Percentiles rank a stretch among this genome's conserved stretches.
phyloP scores from a whole-genome alignment of 2,113 vertebrate genomes.

The Donacobius atricapilla region DNA sequence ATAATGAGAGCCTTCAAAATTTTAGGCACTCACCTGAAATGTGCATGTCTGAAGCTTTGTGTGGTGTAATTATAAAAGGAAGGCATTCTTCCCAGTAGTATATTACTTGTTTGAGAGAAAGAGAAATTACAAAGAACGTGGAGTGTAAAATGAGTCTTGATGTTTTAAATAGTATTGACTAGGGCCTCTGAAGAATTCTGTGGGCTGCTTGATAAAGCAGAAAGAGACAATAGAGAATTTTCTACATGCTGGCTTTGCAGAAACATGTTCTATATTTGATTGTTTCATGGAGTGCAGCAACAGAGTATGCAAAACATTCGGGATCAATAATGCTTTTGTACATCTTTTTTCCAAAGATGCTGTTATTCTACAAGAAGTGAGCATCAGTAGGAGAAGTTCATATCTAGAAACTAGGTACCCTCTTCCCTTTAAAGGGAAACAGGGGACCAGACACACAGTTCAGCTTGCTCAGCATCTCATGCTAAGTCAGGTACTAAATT shows the following conservation, averaged over 20 bases:
- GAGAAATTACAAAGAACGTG: constrained; percentile 6
- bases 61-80: constrained; percentile 8
- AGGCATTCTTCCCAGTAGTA: constrained; percentile 9
- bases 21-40: neutral
- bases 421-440: neutral
- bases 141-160: constrained; percentile 24
- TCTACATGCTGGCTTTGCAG: constrained; percentile 22
- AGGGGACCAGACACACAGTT: neutral
- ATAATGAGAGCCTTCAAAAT: neutral
- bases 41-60: neutral
- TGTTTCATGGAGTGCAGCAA: constrained; percentile 20
- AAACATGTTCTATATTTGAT: constrained; percentile 32
- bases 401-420: neutral
- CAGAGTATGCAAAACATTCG: constrained; percentile 37
- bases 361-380: neutral
- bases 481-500: neutral
- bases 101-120: neutral
- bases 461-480: neutral
- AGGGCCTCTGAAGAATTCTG: constrained; percentile 12
- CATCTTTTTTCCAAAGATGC: neutral
- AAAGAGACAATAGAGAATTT: constrained; percentile 46
- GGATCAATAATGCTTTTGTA: constrained; percentile 30
- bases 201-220: constrained; percentile 22
- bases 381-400: neutral
- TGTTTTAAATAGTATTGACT: constrained; percentile 46